Conservation (phyloP, 2,888 invertebrate species). For the Drosophila mimica region DNA sequence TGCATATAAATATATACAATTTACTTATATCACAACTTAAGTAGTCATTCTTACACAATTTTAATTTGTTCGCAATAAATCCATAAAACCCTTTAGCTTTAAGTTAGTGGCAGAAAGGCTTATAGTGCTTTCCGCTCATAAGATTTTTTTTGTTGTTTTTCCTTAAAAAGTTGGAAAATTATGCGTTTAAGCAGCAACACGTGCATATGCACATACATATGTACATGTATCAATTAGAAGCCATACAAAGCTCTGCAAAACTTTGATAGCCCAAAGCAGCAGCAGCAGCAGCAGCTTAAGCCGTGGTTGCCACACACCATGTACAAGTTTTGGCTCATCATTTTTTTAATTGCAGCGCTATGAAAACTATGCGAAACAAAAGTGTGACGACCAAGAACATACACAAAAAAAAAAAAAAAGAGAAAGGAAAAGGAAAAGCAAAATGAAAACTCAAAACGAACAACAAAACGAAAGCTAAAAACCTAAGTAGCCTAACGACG, state of each 20-base stretch:
- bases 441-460: neutral
- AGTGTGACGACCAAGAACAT: slow-evolving; percentile 37
- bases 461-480: slow-evolving; percentile 13
- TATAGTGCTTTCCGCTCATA: neutral
- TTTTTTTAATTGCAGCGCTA: slow-evolving; percentile 71
- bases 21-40: neutral
- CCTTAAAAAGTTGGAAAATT: slow-evolving; percentile 1
- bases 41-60: too few species aligned
- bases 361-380: slow-evolving; percentile 62
- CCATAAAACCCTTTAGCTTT: neutral
- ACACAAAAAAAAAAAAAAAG: slow-evolving; percentile 3
- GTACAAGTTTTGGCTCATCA: slow-evolving; percentile 39
- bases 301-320: slow-evolving; percentile 13
- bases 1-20: neutral
- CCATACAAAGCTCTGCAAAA: slow-evolving; percentile 33
- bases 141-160: neutral
- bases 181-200: slow-evolving; percentile 40
- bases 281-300: slow-evolving; percentile 40
- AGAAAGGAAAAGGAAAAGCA: neutral
- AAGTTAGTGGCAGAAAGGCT: neutral
- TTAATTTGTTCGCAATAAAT: neutral
- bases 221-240: slow-evolving; percentile 56
- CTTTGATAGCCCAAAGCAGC: slow-evolving; percentile 34
- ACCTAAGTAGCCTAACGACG: slow-evolving; percentile 63
- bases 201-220: slow-evolving; percentile 24